Evolutionary conservation across 2,888 invertebrate species (phyloP).

Genomic region (Pilophorus perplexus): DNA sequence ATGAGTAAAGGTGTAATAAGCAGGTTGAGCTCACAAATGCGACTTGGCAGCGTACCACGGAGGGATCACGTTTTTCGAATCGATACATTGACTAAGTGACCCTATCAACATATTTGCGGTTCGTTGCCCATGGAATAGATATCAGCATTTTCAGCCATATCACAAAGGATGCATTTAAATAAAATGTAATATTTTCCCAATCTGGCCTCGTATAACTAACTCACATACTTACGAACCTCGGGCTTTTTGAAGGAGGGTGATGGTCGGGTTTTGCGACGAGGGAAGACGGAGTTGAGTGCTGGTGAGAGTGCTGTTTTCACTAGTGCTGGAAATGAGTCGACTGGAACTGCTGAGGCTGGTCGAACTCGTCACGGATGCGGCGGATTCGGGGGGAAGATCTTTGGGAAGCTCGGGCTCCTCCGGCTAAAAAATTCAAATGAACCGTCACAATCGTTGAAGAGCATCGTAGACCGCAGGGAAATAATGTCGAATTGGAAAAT

Average conservation of each 20-base stretch:
- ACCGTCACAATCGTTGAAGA: no score
- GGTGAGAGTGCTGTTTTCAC: constrained; percentile 40
- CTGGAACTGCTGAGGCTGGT: constrained; percentile 6
- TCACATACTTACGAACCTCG: no score
- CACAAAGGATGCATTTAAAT: no score
- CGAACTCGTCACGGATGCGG: constrained; percentile 11
- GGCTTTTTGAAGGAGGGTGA: constrained; percentile 82
- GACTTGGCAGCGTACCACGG: no score
- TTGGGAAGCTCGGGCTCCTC: constrained; percentile 42
- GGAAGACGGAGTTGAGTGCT: constrained; percentile 57
- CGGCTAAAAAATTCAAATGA: not conserved
- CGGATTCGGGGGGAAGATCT: constrained; percentile 40
- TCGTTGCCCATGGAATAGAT: no score
- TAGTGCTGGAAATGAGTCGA: constrained; percentile 28
- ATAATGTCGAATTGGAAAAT: not conserved
- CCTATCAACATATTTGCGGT: no score
- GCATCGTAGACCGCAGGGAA: not conserved
- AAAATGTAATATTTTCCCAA: not conserved
- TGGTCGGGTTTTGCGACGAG: constrained; percentile 80
- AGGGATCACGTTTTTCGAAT: no score
- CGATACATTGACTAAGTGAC: no score
- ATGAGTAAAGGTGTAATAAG: no score
- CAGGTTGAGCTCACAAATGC: no score
- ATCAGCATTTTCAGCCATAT: no score
- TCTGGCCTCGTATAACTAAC: no score